phyloP scores from a whole-genome alignment of 2,888 invertebrate species.

The Caenorhabditis sp. region DNA sequence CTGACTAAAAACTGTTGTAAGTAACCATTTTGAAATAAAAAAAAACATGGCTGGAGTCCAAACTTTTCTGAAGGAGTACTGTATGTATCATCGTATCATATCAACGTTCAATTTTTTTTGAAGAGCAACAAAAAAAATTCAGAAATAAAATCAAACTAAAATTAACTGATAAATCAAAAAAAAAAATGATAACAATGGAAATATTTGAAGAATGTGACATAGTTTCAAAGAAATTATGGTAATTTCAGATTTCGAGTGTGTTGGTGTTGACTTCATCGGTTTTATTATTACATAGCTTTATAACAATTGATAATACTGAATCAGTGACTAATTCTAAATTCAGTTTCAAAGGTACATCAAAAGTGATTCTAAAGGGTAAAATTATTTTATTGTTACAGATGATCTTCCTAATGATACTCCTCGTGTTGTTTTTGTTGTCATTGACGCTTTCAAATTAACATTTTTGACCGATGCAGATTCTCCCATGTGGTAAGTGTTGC shows the following conservation, averaged over 20 bases:
- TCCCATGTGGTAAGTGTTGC: slow-evolving; percentile 32
- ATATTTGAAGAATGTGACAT: too few relatives aligned
- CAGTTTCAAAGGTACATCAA: background rate
- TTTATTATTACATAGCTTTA: background rate
- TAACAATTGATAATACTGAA: background rate
- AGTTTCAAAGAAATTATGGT: background rate
- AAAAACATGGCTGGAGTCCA: too few relatives aligned
- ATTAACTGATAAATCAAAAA: too few relatives aligned
- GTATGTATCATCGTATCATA: too few relatives aligned
- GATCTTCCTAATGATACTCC: slow-evolving; percentile 4
- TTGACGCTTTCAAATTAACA: slow-evolving; percentile 60
- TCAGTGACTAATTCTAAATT: background rate
- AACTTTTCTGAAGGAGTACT: too few relatives aligned
- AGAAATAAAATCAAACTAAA: too few relatives aligned
- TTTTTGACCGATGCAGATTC: slow-evolving; percentile 47
- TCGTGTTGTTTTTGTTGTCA: slow-evolving; percentile 58
- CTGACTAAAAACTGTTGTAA: too few relatives aligned
- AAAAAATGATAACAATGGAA: too few relatives aligned
- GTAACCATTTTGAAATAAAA: too few relatives aligned
- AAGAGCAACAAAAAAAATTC: too few relatives aligned
- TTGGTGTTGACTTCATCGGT: background rate
- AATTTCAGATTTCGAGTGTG: background rate
- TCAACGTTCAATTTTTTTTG: too few relatives aligned
- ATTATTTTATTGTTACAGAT: slow-evolving; percentile 9
- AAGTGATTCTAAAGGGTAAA: background rate